A percentile compares a stretch with the other conserved stretches of the same genome.
phyloP scores from a whole-genome alignment of 2,888 invertebrate species.

The Cantharis rufa region DNA sequence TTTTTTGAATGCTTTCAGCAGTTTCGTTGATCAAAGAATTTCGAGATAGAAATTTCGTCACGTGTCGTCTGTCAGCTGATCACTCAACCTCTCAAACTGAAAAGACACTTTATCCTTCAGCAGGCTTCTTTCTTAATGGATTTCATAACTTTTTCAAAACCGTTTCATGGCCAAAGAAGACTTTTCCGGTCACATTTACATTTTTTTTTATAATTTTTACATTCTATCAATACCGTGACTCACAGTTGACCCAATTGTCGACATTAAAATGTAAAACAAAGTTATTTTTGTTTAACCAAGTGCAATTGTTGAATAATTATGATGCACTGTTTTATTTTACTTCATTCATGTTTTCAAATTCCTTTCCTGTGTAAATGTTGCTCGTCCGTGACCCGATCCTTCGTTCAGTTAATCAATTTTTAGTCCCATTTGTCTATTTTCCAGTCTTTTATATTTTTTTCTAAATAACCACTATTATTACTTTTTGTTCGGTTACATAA shows the following conservation, averaged over 20 bases:
- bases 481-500: not conserved
- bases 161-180: not conserved
- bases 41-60: not conserved
- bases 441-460: not conserved
- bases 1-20: not conserved
- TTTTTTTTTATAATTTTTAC: not conserved
- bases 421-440: not conserved
- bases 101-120: not conserved
- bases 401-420: not conserved
- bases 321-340: not conserved
- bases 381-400: not conserved
- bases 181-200: not conserved
- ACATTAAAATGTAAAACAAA: not conserved
- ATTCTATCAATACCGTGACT: not conserved
- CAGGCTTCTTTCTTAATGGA: not conserved
- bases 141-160: not conserved
- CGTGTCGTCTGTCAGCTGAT: not conserved
- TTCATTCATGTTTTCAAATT: not conserved
- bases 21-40: not conserved
- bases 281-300: not conserved
- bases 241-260: not conserved
- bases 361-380: not conserved
- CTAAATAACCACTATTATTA: not conserved
- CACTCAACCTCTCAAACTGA: not conserved
- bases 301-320: not conserved